Percentiles rank a stretch among this genome's conserved stretches.
These are phyloP conservation scores for Deilephila porcellus DNA, from an alignment of 2,888 invertebrate species.

Conservation along the genomic window DNA sequence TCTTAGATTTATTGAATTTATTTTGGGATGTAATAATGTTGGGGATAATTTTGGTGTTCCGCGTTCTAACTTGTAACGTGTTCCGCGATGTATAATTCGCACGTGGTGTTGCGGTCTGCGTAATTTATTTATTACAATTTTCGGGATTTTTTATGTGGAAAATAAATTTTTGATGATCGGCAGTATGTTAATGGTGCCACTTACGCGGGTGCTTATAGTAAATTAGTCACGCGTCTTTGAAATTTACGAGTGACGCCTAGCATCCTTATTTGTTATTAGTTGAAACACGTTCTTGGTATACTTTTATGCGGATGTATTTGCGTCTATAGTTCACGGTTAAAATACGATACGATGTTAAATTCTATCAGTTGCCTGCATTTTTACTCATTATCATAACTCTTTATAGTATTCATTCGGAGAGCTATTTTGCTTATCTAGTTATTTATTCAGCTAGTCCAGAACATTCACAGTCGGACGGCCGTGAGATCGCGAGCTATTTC, in stretches of 20 bases:
- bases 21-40: conserved; percentile 8
- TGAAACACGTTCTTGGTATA: not conserved
- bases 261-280: not conserved
- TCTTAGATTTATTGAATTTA: conserved; percentile 17
- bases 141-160: not conserved
- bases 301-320: not conserved
- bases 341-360: too few species aligned
- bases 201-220: not conserved
- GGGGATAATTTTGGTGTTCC: conserved; percentile 5
- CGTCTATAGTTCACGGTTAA: not conserved
- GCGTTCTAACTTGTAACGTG: conserved; percentile 11
- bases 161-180: not conserved
- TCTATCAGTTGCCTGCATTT: too few species aligned
- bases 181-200: not conserved
- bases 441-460: not conserved
- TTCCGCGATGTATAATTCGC: not conserved
- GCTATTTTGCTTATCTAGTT: not conserved
- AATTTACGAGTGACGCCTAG: not conserved
- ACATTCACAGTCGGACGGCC: not conserved
- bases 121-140: not conserved
- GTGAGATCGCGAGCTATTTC: not conserved
- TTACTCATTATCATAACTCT: too few species aligned
- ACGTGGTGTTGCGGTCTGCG: not conserved
- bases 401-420: not conserved
- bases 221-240: not conserved